Percentiles rank a stretch among this genome's conserved stretches.
Conservation (phyloP, 1,140 invertebrate genomes). For the Plectrocnemia conspersa region DNA sequence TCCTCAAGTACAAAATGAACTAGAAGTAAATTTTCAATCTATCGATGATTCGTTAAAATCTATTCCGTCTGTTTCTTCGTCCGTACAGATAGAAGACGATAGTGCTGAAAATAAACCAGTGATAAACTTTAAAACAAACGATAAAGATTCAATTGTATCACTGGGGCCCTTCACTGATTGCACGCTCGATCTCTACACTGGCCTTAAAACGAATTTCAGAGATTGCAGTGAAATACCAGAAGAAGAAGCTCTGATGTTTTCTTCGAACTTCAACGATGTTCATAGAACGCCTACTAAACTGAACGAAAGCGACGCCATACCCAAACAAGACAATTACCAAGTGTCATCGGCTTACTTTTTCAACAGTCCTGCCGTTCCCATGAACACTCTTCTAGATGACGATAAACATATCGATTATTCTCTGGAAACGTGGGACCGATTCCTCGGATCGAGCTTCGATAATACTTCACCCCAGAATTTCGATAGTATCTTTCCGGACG, state of each 20-base stretch:
- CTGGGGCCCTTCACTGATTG: conserved; percentile 55
- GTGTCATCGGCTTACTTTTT: conserved; percentile 8
- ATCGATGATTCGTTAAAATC: too few species aligned
- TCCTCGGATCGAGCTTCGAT: conserved; percentile 40
- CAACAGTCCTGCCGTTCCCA: conserved; percentile 2
- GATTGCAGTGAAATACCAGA: conserved; percentile 37
- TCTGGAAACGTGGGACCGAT: conserved; percentile 45
- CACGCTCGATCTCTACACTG: conserved; percentile 51
- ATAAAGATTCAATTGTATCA: conserved; percentile 51
- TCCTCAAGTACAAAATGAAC: too few species aligned
- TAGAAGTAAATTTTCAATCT: too few species aligned
- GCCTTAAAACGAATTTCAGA: conserved; percentile 34
- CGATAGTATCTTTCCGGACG: conserved; percentile 41
- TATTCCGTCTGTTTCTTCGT: too few species aligned
- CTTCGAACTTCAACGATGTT: conserved; percentile 51
- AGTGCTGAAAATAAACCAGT: too few species aligned
- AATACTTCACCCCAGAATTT: conserved; percentile 32
- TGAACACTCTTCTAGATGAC: background rate
- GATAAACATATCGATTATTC: conserved; percentile 37
- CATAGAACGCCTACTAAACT: conserved; percentile 5
- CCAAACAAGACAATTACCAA: background rate
- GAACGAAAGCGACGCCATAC: background rate
- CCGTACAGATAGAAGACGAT: background rate
- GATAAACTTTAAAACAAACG: conserved; percentile 46
- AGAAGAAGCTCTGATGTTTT: conserved; percentile 49